These are phyloP conservation scores for Acleris laterana DNA, from an alignment of 2,888 invertebrate species.

Conservation along the genomic window DNA sequence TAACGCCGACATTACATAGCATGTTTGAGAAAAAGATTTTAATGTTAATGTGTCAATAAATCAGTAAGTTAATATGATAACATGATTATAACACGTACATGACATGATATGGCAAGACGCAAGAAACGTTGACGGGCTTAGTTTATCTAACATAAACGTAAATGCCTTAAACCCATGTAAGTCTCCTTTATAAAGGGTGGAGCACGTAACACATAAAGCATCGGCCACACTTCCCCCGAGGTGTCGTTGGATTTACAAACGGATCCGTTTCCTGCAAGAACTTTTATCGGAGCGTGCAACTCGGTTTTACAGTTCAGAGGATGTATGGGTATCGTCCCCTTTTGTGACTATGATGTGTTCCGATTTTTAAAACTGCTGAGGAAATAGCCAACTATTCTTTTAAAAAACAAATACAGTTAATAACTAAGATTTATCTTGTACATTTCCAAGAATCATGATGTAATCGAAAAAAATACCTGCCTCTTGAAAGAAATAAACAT, in stretches of 20 bases:
- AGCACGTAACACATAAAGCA: constrained; percentile 26
- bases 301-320: constrained; percentile 16
- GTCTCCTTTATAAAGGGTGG: neutral
- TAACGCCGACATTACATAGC: too few species aligned
- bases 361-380: neutral
- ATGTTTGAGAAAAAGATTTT: too few species aligned
- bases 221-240: constrained; percentile 20
- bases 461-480: too few species aligned
- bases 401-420: too few species aligned
- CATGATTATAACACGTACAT: too few species aligned
- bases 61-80: too few species aligned
- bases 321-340: constrained; percentile 19
- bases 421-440: too few species aligned
- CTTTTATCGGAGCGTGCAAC: constrained; percentile 22
- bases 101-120: too few species aligned
- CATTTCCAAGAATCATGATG: too few species aligned
- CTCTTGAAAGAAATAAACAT: too few species aligned
- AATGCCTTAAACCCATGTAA: constrained; percentile 1
- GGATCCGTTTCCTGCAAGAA: constrained; percentile 16
- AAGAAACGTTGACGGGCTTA: too few species aligned
- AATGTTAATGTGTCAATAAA: too few species aligned
- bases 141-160: neutral
- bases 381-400: neutral
- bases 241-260: constrained; percentile 19
- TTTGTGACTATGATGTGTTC: neutral